These are phyloP conservation scores for Charadrius vociferus DNA, from an alignment of 2,113 vertebrate genomes.

Conservation along the genomic window DNA sequence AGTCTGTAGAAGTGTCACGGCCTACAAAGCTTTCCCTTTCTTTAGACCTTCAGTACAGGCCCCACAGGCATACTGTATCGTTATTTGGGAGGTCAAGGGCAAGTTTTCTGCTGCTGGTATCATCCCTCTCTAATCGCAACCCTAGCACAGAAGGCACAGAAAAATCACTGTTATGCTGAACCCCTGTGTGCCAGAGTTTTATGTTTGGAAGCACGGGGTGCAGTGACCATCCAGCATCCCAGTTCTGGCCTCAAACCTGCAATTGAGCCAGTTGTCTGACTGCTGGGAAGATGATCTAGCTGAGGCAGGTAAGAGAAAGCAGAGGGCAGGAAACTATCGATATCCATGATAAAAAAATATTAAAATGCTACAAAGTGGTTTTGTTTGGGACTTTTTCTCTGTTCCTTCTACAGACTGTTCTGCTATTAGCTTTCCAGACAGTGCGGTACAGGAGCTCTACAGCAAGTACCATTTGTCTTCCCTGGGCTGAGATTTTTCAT, in stretches of 20 bases:
- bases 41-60: not conserved
- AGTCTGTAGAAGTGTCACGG: not conserved
- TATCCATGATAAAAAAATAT: not conserved
- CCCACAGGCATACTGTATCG: too few relatives aligned
- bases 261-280: not conserved
- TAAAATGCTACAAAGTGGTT: not conserved
- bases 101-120: not conserved
- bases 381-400: not conserved
- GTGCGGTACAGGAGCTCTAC: not conserved
- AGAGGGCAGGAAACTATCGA: not conserved
- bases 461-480: not conserved
- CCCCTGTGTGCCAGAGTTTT: not conserved
- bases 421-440: not conserved
- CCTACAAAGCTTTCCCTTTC: not conserved
- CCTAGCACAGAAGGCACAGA: not conserved
- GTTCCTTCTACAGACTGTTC: not conserved
- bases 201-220: not conserved
- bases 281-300: not conserved
- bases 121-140: not conserved
- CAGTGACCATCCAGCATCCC: not conserved
- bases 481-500: not conserved
- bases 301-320: not conserved
- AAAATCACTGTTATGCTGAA: not conserved
- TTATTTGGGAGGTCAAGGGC: not conserved
- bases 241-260: not conserved